These are phyloP conservation scores for Hipposideros armiger DNA, from an alignment of 2,113 vertebrate species.

Conservation along the genomic window DNA sequence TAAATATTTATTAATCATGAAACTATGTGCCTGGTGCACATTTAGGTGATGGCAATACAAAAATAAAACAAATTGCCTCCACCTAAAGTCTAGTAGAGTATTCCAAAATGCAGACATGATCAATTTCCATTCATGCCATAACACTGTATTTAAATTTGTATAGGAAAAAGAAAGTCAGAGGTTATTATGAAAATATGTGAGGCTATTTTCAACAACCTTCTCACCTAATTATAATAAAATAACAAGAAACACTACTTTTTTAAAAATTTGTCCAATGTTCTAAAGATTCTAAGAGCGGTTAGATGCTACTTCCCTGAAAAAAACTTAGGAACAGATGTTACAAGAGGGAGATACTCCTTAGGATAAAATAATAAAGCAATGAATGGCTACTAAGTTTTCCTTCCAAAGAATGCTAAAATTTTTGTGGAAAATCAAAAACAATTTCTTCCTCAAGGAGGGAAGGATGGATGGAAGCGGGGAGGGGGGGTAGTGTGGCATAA, in stretches of 20 bases:
- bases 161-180: not conserved
- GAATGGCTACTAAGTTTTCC: not conserved
- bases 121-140: not conserved
- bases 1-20: not conserved
- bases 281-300: not conserved
- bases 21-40: not conserved
- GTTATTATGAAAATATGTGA: not conserved
- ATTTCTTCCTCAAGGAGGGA: not conserved
- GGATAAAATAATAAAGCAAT: conserved; percentile 1
- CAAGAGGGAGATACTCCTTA: not conserved
- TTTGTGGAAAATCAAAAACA: not conserved
- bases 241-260: not conserved
- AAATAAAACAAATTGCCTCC: not conserved
- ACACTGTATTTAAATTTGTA: not conserved
- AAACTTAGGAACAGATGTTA: not conserved
- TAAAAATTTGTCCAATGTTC: not conserved
- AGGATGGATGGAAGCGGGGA: too few species aligned
- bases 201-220: not conserved
- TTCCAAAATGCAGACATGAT: not conserved
- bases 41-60: not conserved
- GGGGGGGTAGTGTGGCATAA: not conserved
- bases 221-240: not conserved
- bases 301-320: not conserved
- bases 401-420: not conserved
- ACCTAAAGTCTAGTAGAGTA: not conserved